Percentiles rank a stretch among this genome's conserved stretches.
Evolutionary conservation across 2,888 invertebrate genomes (phyloP).

Genomic region (Anorthoa munda): DNA sequence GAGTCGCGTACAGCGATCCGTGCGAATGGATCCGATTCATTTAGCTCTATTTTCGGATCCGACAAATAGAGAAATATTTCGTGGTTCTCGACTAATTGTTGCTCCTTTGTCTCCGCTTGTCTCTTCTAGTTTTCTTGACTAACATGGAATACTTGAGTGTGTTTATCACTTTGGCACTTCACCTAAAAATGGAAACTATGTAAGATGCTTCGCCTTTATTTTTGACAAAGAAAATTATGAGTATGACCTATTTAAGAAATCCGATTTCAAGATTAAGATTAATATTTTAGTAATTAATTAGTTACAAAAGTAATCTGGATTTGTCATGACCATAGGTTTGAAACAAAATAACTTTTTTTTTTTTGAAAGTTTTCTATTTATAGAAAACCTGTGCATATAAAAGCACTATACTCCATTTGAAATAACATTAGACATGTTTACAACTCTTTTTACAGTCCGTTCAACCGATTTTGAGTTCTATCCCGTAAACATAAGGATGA

Average conservation of each 20-base stretch:
- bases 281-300: neutral
- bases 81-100: conserved; percentile 20
- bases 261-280: neutral
- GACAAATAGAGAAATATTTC: conserved; percentile 31
- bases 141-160: conserved; percentile 5
- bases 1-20: conserved; percentile 17
- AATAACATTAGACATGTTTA: too few relatives aligned
- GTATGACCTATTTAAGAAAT: neutral
- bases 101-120: conserved; percentile 18
- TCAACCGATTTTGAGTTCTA: too few relatives aligned
- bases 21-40: conserved; percentile 22
- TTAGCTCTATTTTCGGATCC: conserved; percentile 30
- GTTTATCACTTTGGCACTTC: neutral
- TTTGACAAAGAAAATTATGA: neutral
- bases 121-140: conserved; percentile 8
- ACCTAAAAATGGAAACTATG: neutral
- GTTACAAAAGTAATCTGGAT: neutral
- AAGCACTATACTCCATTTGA: too few relatives aligned
- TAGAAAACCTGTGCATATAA: too few relatives aligned
- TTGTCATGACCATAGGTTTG: neutral
- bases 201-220: too few relatives aligned
- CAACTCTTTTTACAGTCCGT: too few relatives aligned
- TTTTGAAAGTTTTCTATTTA: too few relatives aligned
- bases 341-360: too few relatives aligned
- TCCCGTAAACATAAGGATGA: too few relatives aligned